phyloP scores from a whole-genome alignment of 2,888 invertebrate species.

The Anoncus sp. region DNA sequence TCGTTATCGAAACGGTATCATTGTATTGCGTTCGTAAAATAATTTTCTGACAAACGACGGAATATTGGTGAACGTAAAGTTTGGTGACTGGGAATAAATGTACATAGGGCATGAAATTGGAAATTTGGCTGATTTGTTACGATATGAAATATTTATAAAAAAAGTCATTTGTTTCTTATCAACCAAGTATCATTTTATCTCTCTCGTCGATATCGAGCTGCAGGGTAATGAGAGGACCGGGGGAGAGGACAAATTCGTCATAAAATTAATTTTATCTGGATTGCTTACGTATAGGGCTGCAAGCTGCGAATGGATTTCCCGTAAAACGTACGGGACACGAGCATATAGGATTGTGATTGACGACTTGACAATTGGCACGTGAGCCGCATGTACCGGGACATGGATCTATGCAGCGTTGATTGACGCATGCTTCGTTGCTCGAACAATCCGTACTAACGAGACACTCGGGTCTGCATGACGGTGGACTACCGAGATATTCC shows the following conservation, averaged over 20 bases:
- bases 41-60: too few relatives aligned
- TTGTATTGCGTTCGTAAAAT: too few relatives aligned
- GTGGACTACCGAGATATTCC: constrained; percentile 87
- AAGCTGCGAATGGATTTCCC: constrained; percentile 85
- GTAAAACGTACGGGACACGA: constrained; percentile 86
- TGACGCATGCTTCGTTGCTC: constrained; percentile 87
- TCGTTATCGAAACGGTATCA: neutral
- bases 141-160: constrained; percentile 17
- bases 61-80: too few relatives aligned
- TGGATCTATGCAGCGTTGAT: constrained; percentile 87
- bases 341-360: constrained; percentile 88
- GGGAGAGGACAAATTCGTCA: neutral
- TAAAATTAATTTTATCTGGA: neutral
- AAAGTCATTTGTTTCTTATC: neutral
- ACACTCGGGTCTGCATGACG: constrained; percentile 89
- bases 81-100: too few relatives aligned
- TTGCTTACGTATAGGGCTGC: constrained; percentile 86
- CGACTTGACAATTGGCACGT: constrained; percentile 86
- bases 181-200: too few relatives aligned
- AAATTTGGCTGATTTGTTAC: neutral
- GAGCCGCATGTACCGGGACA: constrained; percentile 86
- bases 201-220: too few relatives aligned
- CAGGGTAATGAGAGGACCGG: too few relatives aligned
- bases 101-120: too few relatives aligned
- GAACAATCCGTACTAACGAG: constrained; percentile 88